These are phyloP conservation scores for Coregonus sp. DNA, from an alignment of 2,797 vertebrate species.

Conservation along the genomic window DNA sequence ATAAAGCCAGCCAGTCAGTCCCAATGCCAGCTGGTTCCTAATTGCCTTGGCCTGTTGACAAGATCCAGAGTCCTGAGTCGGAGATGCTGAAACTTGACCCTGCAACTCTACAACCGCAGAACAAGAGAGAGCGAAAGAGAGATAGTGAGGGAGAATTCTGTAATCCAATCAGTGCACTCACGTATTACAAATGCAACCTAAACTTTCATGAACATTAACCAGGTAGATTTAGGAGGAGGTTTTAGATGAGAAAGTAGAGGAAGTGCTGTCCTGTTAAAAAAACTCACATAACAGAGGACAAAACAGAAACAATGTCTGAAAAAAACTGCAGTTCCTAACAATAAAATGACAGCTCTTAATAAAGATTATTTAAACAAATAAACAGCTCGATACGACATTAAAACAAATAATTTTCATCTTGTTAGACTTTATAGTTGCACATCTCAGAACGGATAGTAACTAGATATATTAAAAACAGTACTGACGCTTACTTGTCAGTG, in stretches of 20 bases:
- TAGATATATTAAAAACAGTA: neutral
- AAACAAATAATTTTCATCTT: too few species aligned
- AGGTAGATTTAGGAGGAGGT: constrained; percentile 17
- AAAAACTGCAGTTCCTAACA: too few species aligned
- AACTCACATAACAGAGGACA: too few species aligned
- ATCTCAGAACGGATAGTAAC: neutral
- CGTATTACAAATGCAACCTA: constrained; percentile 37
- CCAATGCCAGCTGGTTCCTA: constrained; percentile 47
- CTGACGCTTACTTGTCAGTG: neutral
- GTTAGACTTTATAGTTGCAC: neutral
- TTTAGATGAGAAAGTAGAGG: constrained; percentile 40
- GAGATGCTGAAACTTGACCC: constrained; percentile 45
- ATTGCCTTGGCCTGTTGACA: constrained; percentile 59
- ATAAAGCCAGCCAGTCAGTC: constrained; percentile 18
- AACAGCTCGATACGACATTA: too few species aligned
- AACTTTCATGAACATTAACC: constrained; percentile 50
- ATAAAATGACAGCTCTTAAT: too few species aligned
- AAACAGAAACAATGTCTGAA: too few species aligned
- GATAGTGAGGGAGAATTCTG: constrained; percentile 36
- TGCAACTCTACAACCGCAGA: constrained; percentile 34
- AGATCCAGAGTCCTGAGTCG: constrained; percentile 16
- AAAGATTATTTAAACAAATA: too few species aligned
- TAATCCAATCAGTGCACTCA: constrained; percentile 44
- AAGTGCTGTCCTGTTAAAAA: constrained; percentile 16
- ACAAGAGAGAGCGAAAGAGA: constrained; percentile 19